Conservation (phyloP, 2,113 vertebrate genomes). For the Ellobius talpinus region DNA sequence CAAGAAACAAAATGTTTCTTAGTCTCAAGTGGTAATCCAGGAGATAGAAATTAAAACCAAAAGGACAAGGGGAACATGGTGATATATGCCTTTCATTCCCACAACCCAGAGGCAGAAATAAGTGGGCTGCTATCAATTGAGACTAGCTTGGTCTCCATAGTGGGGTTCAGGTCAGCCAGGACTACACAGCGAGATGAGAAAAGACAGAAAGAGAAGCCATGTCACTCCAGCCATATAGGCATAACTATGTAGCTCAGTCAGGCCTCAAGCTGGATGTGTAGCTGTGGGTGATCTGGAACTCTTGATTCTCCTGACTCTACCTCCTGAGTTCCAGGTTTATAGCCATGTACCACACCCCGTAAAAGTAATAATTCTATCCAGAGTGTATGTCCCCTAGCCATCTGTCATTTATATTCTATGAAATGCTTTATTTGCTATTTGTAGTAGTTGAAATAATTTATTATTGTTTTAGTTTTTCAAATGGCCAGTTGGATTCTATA, state of each 20-base stretch:
- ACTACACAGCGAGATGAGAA: too few relatives aligned
- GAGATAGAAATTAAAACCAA: constrained; percentile 17
- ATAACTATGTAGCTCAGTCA: too few relatives aligned
- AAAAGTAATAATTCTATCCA: background rate
- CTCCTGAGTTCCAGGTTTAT: too few relatives aligned
- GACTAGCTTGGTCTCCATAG: background rate
- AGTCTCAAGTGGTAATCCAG: background rate
- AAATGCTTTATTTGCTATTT: background rate
- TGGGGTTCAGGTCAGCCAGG: too few relatives aligned
- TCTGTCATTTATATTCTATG: background rate
- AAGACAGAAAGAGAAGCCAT: too few relatives aligned
- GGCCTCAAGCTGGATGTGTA: background rate
- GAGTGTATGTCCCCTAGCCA: too few relatives aligned
- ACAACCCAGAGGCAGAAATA: background rate
- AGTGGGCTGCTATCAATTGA: background rate
- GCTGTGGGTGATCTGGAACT: too few relatives aligned
- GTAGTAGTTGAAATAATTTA: background rate
- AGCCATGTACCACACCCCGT: background rate
- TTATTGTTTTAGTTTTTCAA: background rate
- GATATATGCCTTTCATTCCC: background rate
- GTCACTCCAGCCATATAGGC: too few relatives aligned
- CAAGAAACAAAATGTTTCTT: background rate
- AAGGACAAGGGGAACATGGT: background rate
- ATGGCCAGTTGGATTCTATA: background rate
- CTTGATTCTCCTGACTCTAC: too few relatives aligned